Evolutionary conservation across 2,797 vertebrate genomes (phyloP), one percentile per base, ranked within the genome.

Genomic region (Caiman crocodilus): DNA sequence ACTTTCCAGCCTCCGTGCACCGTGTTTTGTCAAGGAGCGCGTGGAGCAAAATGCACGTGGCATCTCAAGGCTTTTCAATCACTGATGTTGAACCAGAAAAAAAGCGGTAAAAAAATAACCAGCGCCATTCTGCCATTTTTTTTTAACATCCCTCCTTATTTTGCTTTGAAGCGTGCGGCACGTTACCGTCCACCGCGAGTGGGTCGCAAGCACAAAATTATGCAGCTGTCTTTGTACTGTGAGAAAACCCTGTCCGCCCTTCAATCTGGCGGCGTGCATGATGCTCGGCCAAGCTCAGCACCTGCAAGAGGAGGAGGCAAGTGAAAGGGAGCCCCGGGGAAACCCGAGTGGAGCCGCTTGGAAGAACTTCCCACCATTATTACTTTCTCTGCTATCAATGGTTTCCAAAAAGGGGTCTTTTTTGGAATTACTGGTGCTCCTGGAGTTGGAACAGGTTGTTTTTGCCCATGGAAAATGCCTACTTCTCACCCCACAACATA

Each of bases 311-410:
- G 4, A 61, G 76, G 63, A 14, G 9, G 4, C 1, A 16, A 42
- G 8, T 42, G 26, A 71, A 71, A 14, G 5, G 0, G 15, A 85
- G 25, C 20, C 4, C 59, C 17, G 63, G n/a, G 14, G 21, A 80
- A 79, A 50, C 35, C 23, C 7, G 21, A 15, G 64, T n/a, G 64
- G 2, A 5, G 2, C 14, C 8, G 2, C 7, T 50, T 2, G 6
- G 4, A 61, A 3, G 4, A 13, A 3, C 14, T 6, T 20, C 56
- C 32, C 3, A 5, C 7, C 15, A 7, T 5, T 23, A 11, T 18
- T 8, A 56, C 50, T 7, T 17, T 11, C 25, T n/a, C 73, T 35
- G 23, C 55, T 55, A n/a, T 13, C 50, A 18, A 56, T 42, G 7
- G 42, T 42, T 42, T 42, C 42, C 42, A 42, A 42, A 42, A 42